Conservation (phyloP, 1,140 invertebrate species). For the Drosophila erecta region DNA sequence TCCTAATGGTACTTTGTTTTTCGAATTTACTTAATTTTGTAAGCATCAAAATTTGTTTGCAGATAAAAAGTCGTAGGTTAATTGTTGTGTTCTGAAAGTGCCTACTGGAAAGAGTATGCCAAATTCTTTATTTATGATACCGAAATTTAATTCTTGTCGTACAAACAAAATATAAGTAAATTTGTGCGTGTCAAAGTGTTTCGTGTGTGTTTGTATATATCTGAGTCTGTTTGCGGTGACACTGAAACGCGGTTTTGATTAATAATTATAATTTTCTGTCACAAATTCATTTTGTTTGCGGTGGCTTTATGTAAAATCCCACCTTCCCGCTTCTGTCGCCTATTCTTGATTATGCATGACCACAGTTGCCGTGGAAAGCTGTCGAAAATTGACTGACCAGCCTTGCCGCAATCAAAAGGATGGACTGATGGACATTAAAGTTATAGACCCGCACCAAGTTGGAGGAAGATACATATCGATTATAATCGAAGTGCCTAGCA, state of each 20-base stretch:
- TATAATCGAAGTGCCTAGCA: constrained; percentile 27
- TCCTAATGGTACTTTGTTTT: constrained; percentile 26
- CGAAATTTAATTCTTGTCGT: constrained; percentile 4
- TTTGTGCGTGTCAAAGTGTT: constrained; percentile 6
- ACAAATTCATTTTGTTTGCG: constrained; percentile 44
- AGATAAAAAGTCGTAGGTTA: no score
- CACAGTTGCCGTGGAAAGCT: constrained; percentile 16
- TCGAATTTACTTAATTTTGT: not conserved
- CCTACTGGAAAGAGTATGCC: not conserved
- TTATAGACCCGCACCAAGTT: not conserved
- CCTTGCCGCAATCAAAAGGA: constrained; percentile 33
- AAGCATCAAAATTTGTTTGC: no score
- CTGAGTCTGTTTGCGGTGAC: constrained; percentile 43
- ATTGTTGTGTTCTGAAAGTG: not conserved
- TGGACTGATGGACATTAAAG: not conserved
- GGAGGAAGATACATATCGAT: not conserved
- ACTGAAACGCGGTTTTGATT: constrained; percentile 73
- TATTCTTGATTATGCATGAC: constrained; percentile 28
- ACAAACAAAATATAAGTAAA: constrained; percentile 8
- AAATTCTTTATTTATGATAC: not conserved
- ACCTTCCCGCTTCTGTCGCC: not conserved
- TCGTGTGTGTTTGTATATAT: constrained; percentile 20
- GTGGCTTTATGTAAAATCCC: constrained; percentile 22
- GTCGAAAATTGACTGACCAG: constrained; percentile 41
- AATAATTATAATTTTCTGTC: constrained; percentile 66